phyloP scores from a whole-genome alignment of 2,888 invertebrate species.

The Lutraria lutraria region DNA sequence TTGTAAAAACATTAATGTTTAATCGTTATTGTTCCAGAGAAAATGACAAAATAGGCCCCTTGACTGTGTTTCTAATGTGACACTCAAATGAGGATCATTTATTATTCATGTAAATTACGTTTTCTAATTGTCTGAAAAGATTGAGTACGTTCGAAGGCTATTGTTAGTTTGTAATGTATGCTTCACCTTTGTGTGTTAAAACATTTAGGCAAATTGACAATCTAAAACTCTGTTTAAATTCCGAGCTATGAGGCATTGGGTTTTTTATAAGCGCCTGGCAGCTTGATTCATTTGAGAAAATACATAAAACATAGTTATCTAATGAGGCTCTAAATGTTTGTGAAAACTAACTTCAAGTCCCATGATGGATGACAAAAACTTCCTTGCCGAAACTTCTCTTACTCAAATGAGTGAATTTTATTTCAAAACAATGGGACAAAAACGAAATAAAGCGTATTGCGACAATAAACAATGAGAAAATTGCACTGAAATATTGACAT shows the following conservation, averaged over 20 bases:
- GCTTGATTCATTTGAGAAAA: slow-evolving; percentile 22
- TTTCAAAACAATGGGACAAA: slow-evolving; percentile 28
- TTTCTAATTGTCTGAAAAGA: slow-evolving; percentile 48
- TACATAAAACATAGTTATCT: slow-evolving; percentile 24
- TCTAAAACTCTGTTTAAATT: slow-evolving; percentile 15
- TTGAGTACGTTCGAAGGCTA: slow-evolving; percentile 41
- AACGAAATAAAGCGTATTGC: slow-evolving; percentile 10
- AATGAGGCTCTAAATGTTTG: slow-evolving; percentile 5
- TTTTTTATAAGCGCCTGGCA: neutral
- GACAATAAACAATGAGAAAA: slow-evolving; percentile 6
- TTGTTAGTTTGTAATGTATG: slow-evolving; percentile 48
- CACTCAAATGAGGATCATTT: slow-evolving; percentile 45
- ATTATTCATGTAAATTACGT: slow-evolving; percentile 50
- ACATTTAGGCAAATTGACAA: slow-evolving; percentile 21
- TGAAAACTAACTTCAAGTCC: slow-evolving; percentile 11
- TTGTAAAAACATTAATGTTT: slow-evolving; percentile 47
- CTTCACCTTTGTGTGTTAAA: slow-evolving; percentile 40
- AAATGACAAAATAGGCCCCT: slow-evolving; percentile 46
- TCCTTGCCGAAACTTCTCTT: neutral
- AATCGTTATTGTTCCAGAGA: slow-evolving; percentile 38
- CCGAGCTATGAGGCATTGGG: slow-evolving; percentile 2
- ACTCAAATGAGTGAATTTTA: slow-evolving; percentile 17
- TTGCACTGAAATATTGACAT: slow-evolving; percentile 27
- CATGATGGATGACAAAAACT: slow-evolving; percentile 14
- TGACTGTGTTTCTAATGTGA: slow-evolving; percentile 44